A percentile compares a stretch with the other conserved stretches of the same genome.
These are phyloP conservation scores for Drosophila watanabei DNA, from an alignment of 1,140 invertebrate genomes.

Conservation along the genomic window DNA sequence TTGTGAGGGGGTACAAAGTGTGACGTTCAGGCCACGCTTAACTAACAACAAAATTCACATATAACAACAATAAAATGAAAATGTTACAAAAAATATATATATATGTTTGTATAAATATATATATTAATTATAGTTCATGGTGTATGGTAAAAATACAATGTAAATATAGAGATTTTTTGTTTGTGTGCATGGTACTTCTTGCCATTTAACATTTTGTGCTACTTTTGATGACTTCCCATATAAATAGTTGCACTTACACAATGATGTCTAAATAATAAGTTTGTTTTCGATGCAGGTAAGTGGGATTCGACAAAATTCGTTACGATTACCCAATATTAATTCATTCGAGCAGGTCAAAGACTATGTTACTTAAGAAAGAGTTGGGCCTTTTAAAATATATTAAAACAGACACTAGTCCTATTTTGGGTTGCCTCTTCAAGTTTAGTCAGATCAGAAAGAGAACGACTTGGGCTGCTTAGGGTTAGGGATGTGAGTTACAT, in stretches of 20 bases:
- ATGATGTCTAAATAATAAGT: conserved; percentile 35
- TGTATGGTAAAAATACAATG: conserved; percentile 56
- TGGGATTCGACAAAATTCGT: conserved; percentile 45
- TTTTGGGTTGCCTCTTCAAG: background rate
- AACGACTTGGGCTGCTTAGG: background rate
- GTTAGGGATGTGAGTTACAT: conserved; percentile 10
- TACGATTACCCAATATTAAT: conserved; percentile 26
- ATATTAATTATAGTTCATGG: conserved; percentile 30
- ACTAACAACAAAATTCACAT: conserved; percentile 81
- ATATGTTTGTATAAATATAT: conserved; percentile 20
- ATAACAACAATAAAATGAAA: conserved; percentile 79
- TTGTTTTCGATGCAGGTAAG: conserved; percentile 43
- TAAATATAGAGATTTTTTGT: conserved; percentile 52
- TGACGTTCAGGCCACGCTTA: conserved; percentile 73
- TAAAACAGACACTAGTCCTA: background rate
- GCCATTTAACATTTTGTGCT: conserved; percentile 50
- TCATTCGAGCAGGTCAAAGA: background rate
- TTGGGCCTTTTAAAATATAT: background rate
- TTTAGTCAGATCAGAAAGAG: background rate
- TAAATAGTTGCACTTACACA: conserved; percentile 53
- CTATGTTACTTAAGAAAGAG: background rate
- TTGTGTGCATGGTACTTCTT: conserved; percentile 45
- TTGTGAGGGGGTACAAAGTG: conserved; percentile 76
- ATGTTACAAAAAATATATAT: conserved; percentile 66
- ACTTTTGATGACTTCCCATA: conserved; percentile 27